Percentiles rank a stretch among this genome's conserved stretches.
These are phyloP conservation scores for Micoletzkya japonica DNA, from an alignment of 2,888 invertebrate species.

Conservation along the genomic window DNA sequence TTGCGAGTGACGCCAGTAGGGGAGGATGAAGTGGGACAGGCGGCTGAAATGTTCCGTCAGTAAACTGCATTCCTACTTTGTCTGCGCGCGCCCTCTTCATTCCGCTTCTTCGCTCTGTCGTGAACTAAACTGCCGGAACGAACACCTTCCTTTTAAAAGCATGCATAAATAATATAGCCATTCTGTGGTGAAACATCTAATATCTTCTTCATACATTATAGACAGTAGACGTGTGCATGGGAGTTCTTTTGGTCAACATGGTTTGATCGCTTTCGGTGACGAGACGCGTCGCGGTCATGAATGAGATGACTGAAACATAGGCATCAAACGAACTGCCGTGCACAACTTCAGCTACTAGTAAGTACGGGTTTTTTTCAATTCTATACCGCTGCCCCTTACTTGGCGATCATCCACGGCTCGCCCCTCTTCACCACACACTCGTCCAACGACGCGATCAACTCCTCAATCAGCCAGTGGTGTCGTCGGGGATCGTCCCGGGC, in stretches of 20 bases:
- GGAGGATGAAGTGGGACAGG: conserved; percentile 26
- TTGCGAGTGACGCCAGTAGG: conserved; percentile 38
- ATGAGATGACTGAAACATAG: not conserved
- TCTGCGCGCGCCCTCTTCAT: too few species aligned
- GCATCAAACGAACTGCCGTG: not conserved
- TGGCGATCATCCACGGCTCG: conserved; percentile 18
- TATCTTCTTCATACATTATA: too few species aligned
- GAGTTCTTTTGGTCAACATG: too few species aligned
- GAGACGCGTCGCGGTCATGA: not conserved
- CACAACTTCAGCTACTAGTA: not conserved
- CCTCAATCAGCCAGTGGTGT: conserved; percentile 42
- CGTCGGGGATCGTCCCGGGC: conserved; percentile 36
- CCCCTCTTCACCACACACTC: not conserved
- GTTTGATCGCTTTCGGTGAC: too few species aligned
- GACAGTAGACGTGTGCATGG: too few species aligned
- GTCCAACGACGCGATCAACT: conserved; percentile 29
- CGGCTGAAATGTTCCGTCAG: conserved; percentile 33
- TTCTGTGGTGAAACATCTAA: too few species aligned
- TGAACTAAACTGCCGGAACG: too few species aligned
- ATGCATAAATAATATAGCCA: too few species aligned
- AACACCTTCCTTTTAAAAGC: too few species aligned
- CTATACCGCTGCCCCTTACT: conserved; percentile 7
- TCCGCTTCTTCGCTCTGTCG: too few species aligned
- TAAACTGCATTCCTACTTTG: not conserved
- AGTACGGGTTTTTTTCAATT: too few species aligned